Conservation (phyloP, 2,113 vertebrate species). For the Suncus etruscus region DNA sequence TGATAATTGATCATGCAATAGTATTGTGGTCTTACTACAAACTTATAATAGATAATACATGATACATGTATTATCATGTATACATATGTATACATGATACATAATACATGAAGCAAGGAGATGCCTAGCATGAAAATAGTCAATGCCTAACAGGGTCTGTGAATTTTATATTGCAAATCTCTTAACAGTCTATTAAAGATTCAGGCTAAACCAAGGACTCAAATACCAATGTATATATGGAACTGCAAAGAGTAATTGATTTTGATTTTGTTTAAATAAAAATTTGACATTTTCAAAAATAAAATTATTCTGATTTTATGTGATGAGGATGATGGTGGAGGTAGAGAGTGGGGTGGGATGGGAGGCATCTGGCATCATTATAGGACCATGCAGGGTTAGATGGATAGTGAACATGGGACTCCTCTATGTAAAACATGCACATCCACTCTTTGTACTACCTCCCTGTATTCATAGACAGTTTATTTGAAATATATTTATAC, state of each 20-base stretch:
- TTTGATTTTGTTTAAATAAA: not conserved
- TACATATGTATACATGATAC: no score
- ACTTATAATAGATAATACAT: not conserved
- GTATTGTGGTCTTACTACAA: not conserved
- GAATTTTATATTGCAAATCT: not conserved
- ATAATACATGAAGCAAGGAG: not conserved
- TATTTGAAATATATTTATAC: conserved; percentile 4
- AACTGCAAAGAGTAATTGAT: conserved; percentile 16
- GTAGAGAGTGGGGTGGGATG: not conserved
- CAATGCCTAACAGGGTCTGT: not conserved
- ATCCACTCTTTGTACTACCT: not conserved
- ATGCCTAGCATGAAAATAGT: not conserved
- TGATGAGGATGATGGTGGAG: not conserved
- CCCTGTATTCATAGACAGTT: not conserved
- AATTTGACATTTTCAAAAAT: not conserved
- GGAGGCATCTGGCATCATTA: not conserved
- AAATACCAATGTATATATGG: not conserved
- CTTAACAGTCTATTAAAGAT: not conserved
- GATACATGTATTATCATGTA: no score
- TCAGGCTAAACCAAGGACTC: not conserved
- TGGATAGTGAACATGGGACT: not conserved
- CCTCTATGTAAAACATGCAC: no score
- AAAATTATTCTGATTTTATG: conserved; percentile 31
- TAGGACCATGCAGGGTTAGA: not conserved
- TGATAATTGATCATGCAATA: not conserved